Evolutionary conservation across 1,140 invertebrate genomes (phyloP), one percentile per base, ranked within the genome.

Genomic region (Lepidotrigona ventralis): DNA sequence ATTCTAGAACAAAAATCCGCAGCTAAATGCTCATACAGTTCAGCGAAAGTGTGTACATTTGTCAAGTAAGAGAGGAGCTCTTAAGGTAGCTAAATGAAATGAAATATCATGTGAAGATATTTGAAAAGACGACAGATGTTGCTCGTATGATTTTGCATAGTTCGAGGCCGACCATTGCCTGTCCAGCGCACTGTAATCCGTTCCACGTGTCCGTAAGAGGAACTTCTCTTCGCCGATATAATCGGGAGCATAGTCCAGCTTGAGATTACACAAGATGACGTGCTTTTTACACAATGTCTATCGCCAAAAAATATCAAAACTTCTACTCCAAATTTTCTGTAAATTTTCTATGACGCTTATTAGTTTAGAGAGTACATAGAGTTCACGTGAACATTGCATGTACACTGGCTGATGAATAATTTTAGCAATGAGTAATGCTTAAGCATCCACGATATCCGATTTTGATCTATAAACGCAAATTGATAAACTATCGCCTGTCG

Each of bases 121-220:
- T 56, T 54, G 46, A 64, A 46, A 64, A 71, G 68, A 23, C 68
- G 58, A 29, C 69, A 66, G 75, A 72, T 72, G 81, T 72, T 69
- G 64, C 29, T 9, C 75, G 46, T 56, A 56, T 69, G 76, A 79
- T 51, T 33, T 33, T 70, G 81, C 68, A 69, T 60, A 53, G 68
- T 51, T 54, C 64, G 53, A 71, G 69, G 33, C 46, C 33, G 69
- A 23, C n/a, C 8, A 39, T 54, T 68, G 51, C 39, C 39, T n/a
- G 71, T 77, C 56, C 76, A 66, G 54, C 72, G 83, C n/a, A 15
- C n/a, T 4, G 23, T 85, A 82, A 85, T 82, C 66, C 72, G 46
- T 63, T 54, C 64, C 72, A 82, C 79, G 72, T 82, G 83, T 69
- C 17, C 19, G 83, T 85, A 81, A 85, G 64, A 81, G 72, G 64